phyloP scores from a whole-genome alignment of 2,797 vertebrate species.

The Scyliorhinus canicula region DNA sequence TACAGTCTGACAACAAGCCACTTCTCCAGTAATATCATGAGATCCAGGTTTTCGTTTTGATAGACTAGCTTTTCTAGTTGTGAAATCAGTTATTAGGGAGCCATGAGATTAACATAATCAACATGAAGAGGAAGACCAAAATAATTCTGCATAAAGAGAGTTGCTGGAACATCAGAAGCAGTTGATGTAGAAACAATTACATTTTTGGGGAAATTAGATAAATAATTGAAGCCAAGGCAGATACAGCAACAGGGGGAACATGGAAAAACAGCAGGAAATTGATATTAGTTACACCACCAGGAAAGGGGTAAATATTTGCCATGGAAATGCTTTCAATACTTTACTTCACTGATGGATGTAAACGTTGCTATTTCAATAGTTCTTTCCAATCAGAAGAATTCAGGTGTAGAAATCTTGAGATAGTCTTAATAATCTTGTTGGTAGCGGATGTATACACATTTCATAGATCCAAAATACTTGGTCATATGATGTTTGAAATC shows the following conservation, averaged over 20 bases:
- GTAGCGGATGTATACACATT: background rate
- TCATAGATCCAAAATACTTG: background rate
- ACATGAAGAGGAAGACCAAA: background rate
- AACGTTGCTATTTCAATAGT: background rate
- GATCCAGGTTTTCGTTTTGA: background rate
- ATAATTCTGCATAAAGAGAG: background rate
- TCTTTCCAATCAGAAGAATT: background rate
- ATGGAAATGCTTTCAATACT: background rate
- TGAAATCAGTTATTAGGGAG: background rate
- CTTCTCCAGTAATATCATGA: background rate
- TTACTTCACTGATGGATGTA: background rate
- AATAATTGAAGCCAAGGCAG: background rate
- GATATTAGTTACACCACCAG: background rate
- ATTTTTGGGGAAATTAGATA: background rate
- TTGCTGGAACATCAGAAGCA: background rate
- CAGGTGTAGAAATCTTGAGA: background rate
- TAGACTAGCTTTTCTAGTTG: background rate
- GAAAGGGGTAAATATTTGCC: background rate
- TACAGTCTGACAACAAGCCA: background rate
- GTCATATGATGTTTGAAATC: background rate
- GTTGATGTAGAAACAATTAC: background rate
- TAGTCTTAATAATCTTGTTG: background rate
- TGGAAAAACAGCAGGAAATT: background rate
- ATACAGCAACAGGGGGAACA: background rate
- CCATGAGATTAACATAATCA: background rate